These are phyloP conservation scores for Zoanthus sociatus DNA, from an alignment of 92 coral and sea anemone species.

Conservation along the genomic window DNA sequence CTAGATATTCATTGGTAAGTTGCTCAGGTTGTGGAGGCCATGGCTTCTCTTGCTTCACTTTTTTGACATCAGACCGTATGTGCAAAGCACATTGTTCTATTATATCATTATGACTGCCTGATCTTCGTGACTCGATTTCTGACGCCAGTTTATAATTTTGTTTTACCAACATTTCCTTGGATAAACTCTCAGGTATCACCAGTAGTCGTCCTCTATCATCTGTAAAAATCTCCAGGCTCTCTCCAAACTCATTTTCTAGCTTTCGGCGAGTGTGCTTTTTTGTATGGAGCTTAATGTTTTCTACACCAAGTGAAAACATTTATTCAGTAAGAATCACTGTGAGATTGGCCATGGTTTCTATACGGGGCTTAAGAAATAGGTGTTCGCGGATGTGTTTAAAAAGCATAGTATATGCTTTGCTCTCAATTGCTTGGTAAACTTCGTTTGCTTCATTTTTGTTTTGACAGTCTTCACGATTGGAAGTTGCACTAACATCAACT, in stretches of 20 bases:
- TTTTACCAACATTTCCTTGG: neutral
- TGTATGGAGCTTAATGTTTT: neutral
- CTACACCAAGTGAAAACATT: neutral
- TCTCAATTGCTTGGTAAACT: neutral
- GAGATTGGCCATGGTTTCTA: neutral
- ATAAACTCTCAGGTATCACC: neutral
- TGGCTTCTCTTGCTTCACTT: too few relatives aligned
- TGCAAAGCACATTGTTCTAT: too few relatives aligned
- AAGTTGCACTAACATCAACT: too few relatives aligned
- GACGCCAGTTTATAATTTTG: neutral
- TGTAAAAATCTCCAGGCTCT: neutral
- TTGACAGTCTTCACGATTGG: neutral
- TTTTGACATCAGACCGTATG: too few relatives aligned
- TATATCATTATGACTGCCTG: too few relatives aligned
- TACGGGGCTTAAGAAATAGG: neutral
- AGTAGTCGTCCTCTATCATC: neutral
- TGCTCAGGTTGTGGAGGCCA: constrained; percentile 11
- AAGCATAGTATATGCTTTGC: neutral
- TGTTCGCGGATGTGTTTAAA: neutral
- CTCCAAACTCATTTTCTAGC: neutral
- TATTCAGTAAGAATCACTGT: neutral
- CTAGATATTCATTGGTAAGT: constrained; percentile 16
- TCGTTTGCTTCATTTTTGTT: neutral
- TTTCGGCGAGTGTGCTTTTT: neutral
- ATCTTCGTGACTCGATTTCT: neutral